Evolutionary conservation across 2,113 vertebrate species (phyloP).

Genomic region (Rhizomys pruinosus): DNA sequence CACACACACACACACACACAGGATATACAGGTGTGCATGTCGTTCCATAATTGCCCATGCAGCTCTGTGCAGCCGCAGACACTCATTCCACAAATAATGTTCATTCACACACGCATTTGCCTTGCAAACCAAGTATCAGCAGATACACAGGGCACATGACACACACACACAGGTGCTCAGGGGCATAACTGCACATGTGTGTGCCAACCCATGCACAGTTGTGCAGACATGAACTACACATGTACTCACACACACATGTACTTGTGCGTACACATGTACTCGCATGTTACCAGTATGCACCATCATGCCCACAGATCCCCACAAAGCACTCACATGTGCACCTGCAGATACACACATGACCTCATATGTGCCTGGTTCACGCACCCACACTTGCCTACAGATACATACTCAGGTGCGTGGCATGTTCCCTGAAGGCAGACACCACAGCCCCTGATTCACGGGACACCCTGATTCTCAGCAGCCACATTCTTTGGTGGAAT

Average conservation of each 20-base stretch:
- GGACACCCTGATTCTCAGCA: neutral
- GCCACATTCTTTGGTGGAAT: too few relatives aligned
- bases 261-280: rapidly evolving
- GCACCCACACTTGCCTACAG: neutral
- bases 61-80: rapidly evolving
- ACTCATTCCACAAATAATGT: rapidly evolving
- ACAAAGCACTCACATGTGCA: neutral
- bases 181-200: too few relatives aligned
- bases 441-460: neutral
- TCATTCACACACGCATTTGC: neutral
- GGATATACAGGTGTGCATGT: neutral
- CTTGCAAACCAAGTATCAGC: neutral
- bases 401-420: neutral
- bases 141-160: rapidly evolving
- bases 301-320: neutral
- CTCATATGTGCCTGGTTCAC: neutral
- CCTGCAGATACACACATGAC: neutral
- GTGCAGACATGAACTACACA: neutral
- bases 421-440: neutral
- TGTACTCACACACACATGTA: neutral
- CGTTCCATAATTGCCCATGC: rapidly evolving
- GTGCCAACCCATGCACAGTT: neutral
- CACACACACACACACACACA: rapidly evolving
- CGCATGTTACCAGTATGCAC: neutral
- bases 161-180: neutral